Percentiles rank a stretch among this genome's conserved stretches.
phyloP scores from a whole-genome alignment of 1,140 invertebrate species.

The Dufourea novaeangliae region DNA sequence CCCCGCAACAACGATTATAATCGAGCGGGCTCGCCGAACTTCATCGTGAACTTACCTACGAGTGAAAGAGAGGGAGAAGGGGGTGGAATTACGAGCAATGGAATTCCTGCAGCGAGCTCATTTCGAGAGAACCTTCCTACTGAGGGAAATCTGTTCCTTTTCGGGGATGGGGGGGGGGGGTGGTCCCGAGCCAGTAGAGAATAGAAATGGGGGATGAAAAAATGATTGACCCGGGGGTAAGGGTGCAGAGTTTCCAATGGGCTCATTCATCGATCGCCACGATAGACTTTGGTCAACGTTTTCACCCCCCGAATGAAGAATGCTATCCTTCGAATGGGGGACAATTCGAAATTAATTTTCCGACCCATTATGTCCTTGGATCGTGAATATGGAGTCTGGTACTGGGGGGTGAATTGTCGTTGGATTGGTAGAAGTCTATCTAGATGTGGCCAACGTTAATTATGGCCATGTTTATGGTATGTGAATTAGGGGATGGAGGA shows the following conservation, averaged over 20 bases:
- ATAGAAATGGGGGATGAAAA: too few relatives aligned
- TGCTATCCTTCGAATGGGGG: neutral
- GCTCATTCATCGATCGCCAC: too few relatives aligned
- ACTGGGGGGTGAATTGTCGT: neutral
- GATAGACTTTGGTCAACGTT: neutral
- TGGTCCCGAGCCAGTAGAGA: too few relatives aligned
- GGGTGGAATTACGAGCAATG: neutral
- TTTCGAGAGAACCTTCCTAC: neutral
- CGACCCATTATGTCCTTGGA: neutral
- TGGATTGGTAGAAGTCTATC: neutral
- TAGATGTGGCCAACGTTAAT: too few relatives aligned
- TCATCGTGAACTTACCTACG: neutral
- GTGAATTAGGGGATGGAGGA: too few relatives aligned
- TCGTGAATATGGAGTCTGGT: neutral
- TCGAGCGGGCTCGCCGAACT: neutral
- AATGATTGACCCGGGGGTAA: too few relatives aligned
- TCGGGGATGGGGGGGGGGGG: too few relatives aligned
- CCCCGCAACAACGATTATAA: neutral
- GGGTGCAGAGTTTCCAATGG: too few relatives aligned
- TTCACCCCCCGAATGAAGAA: neutral
- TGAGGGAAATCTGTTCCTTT: neutral
- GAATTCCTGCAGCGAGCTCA: conserved; percentile 1
- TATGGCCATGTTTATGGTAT: too few relatives aligned
- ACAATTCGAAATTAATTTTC: neutral
- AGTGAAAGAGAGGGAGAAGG: neutral